Base-by-base conservation (phyloP, 1,140 invertebrate species). In the Drosophila pseudoananassae region DNA sequence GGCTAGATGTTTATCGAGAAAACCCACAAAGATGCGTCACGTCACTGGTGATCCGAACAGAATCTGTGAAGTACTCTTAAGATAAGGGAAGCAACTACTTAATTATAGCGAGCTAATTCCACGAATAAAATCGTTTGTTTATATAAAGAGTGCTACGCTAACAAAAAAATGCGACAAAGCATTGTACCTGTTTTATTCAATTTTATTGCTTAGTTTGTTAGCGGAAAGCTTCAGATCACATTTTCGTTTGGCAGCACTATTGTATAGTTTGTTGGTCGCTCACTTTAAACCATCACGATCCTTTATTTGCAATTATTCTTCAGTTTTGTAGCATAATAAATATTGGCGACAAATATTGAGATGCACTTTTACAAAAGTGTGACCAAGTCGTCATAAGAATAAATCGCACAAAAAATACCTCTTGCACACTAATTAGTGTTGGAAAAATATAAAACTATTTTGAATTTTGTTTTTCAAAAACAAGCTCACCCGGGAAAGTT, bases 1-100 rank as follows among this genome's bases (percentile, higher is more conserved):
- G 29, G 31, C 9, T 36, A 17, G 25, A 23, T 20, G 29, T 15
- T 69, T 70, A 70, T 70, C 66, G 29, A 33, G 23, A 14, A 25
- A 58, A n/a, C 33, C 33, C n/a, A n/a, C 33, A n/a, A 36, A 36
- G 10, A 12, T 36, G 4, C 33, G 33, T 36, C 33, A 36, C 33
- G 8, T 8, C 8, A 9, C 31, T 3, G 31, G 31, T 9, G 9
- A 33, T 33, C 31, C 9, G 31, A 33, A 9, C 9, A 33, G 31
- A 33, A 33, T 33, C 9, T 33, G 31, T 9, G 31, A 33, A 33
- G 9, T 33, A 33, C 31, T 9, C 31, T 10, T 3, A 33, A 33
- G 31, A 33, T 33, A 33, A 33, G 31, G 8, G 31, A 9, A 9
- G 9, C 7, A 33, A 33, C 31, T 33, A 33, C 31, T 3, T 9